Percentiles rank a stretch among this genome's conserved stretches.
Evolutionary conservation across 2,113 vertebrate genomes (phyloP).

Genomic region (Centropus unirufus): DNA sequence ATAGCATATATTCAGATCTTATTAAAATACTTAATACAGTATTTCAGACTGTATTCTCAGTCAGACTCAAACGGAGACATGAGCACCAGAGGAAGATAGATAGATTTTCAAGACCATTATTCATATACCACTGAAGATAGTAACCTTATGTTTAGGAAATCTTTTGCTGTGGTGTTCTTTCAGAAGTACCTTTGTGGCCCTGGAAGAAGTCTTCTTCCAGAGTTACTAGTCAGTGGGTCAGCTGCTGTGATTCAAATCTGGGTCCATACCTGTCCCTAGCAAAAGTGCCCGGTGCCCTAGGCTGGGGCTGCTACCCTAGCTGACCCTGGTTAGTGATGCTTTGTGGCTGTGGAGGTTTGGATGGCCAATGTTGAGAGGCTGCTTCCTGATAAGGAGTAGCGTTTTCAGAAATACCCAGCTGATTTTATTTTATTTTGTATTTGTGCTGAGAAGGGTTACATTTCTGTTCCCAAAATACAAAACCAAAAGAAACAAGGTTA

Average conservation of each 20-base stretch:
- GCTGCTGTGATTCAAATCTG: rapidly evolving
- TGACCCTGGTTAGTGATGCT: background rate
- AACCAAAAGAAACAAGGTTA: background rate
- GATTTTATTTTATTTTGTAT: background rate
- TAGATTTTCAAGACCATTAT: background rate
- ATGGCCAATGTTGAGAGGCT: rapidly evolving
- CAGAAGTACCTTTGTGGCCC: background rate
- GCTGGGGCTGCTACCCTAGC: background rate
- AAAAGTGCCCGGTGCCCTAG: rapidly evolving
- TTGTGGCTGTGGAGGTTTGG: background rate
- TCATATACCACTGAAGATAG: background rate
- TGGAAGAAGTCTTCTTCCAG: background rate
- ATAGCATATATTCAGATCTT: background rate
- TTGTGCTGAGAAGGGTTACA: rapidly evolving
- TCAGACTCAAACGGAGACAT: background rate
- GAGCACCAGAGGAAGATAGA: background rate
- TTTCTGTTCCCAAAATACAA: background rate
- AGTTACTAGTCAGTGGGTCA: background rate
- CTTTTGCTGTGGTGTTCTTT: background rate
- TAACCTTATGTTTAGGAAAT: background rate
- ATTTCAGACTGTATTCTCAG: background rate
- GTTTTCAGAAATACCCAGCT: background rate
- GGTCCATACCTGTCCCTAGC: too few relatives aligned
- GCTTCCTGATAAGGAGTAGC: background rate
- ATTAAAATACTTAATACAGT: background rate